These are phyloP conservation scores for Catagonus wagneri DNA, from an alignment of 2,113 vertebrate genomes.

Conservation along the genomic window DNA sequence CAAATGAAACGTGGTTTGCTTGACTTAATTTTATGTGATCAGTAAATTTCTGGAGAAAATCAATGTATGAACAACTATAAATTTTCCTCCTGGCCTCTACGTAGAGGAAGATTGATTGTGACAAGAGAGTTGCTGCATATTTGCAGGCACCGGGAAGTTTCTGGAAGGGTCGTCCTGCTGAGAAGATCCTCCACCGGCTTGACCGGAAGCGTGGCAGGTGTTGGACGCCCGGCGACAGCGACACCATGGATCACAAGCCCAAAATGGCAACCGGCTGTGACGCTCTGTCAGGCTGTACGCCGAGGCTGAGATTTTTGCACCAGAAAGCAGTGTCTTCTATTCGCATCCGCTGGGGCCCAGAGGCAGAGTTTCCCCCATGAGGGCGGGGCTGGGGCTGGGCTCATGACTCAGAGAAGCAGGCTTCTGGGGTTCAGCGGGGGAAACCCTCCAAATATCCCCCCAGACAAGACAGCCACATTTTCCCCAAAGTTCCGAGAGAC, in stretches of 20 bases:
- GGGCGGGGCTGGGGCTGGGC: rapidly evolving
- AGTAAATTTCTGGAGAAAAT: background rate
- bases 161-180: background rate
- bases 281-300: background rate
- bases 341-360: background rate
- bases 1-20: background rate
- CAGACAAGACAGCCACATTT: background rate
- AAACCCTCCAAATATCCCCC: background rate
- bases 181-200: background rate
- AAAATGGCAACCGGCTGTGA: no score
- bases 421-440: no score
- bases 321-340: background rate
- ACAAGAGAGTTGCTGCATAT: background rate
- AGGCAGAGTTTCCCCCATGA: background rate
- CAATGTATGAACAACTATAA: background rate
- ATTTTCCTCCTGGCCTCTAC: background rate
- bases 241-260: rapidly evolving
- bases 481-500: background rate
- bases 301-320: background rate
- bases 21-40: background rate
- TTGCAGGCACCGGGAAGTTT: background rate
- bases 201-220: background rate
- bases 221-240: background rate
- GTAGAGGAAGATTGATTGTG: background rate
- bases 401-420: background rate